Conservation (phyloP, 2,797 vertebrate genomes). For the Platyrinchus mystaceus region DNA sequence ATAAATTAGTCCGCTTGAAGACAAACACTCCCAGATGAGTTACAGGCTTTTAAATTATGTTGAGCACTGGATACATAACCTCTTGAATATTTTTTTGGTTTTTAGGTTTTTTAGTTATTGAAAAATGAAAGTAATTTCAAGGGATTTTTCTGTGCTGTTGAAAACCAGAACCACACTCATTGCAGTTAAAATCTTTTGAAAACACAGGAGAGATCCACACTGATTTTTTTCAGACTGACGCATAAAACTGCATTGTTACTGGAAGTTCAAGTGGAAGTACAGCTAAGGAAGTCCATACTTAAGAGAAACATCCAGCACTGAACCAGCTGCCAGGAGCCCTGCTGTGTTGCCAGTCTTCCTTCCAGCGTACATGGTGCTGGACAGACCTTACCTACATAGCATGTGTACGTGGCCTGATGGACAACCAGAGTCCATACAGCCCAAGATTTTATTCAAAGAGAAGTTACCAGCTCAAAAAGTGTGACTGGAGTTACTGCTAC, state of each 20-base stretch:
- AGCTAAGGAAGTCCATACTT: background rate
- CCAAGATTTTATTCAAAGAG: background rate
- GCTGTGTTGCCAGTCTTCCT: background rate
- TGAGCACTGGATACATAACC: background rate
- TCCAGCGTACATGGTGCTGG: fast-evolving
- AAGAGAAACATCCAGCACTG: background rate
- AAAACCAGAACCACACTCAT: background rate
- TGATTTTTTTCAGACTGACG: background rate
- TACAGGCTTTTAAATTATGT: background rate
- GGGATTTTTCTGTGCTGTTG: background rate
- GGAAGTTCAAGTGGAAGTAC: background rate
- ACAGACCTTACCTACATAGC: background rate
- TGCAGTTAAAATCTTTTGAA: background rate
- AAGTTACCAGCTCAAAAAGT: background rate
- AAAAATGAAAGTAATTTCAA: background rate
- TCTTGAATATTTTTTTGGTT: background rate
- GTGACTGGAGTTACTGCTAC: background rate
- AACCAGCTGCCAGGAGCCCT: background rate
- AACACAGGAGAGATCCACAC: background rate
- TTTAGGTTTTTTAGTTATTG: background rate
- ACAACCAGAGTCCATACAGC: too few relatives aligned
- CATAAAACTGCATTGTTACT: background rate
- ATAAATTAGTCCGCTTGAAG: background rate
- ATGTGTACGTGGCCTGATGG: background rate
- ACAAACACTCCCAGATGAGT: background rate